A percentile compares a stretch with the other conserved stretches of the same genome.
Conservation (phyloP, 1,140 invertebrate genomes). For the Saccostrea glomerata region DNA sequence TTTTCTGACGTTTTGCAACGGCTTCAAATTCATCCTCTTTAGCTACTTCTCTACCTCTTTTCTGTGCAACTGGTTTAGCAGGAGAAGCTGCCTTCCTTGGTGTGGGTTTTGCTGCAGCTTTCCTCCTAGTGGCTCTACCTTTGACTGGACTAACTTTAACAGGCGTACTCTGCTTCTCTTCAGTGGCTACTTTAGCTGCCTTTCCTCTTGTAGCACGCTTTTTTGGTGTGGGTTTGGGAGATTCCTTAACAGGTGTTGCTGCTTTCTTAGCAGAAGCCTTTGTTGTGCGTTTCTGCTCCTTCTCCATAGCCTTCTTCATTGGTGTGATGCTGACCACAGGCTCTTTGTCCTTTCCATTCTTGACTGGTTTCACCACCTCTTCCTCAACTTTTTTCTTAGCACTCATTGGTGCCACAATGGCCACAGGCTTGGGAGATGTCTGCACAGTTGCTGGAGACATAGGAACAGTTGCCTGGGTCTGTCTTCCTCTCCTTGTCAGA, state of each 20-base stretch:
- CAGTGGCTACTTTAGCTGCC: neutral
- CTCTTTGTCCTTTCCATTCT: conserved; percentile 7
- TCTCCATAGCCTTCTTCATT: conserved; percentile 6
- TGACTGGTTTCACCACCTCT: neutral
- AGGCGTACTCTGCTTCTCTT: neutral
- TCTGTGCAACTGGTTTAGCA: conserved; percentile 33
- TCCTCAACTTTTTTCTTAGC: conserved; percentile 41
- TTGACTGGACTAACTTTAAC: conserved; percentile 39
- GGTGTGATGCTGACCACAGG: neutral
- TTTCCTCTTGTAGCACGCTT: conserved; percentile 32
- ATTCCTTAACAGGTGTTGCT: neutral
- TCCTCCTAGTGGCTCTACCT: conserved; percentile 43
- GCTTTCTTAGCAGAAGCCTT: conserved; percentile 10
- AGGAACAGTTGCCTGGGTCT: neutral
- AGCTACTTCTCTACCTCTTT: neutral
- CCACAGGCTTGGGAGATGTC: conserved; percentile 1
- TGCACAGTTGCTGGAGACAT: neutral
- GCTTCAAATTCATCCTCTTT: too few species aligned
- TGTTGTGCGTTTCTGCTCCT: neutral
- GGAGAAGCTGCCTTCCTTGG: conserved; percentile 19
- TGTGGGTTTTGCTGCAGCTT: neutral
- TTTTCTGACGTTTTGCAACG: too few species aligned
- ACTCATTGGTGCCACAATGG: conserved; percentile 39
- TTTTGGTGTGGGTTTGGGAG: neutral
- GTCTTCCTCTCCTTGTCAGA: neutral